These are phyloP conservation scores for Drosophila orosa DNA, from an alignment of 1,140 invertebrate genomes.

Conservation along the genomic window DNA sequence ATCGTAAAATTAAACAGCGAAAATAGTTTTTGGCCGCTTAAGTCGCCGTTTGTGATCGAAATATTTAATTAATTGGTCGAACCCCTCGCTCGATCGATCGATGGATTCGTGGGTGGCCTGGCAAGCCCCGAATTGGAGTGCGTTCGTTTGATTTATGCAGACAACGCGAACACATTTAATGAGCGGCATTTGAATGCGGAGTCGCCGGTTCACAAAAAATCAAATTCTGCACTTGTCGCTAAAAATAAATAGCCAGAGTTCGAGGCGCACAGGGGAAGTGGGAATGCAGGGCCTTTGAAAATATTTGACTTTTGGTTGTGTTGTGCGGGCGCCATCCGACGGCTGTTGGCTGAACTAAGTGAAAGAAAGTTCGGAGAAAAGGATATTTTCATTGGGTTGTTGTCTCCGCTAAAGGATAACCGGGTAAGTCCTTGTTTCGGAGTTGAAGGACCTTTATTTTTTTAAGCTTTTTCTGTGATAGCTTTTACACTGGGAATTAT, in stretches of 20 bases:
- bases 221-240: conserved; percentile 57
- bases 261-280: too few relatives aligned
- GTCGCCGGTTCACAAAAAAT: conserved; percentile 18
- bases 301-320: neutral
- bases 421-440: neutral
- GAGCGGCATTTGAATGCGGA: conserved; percentile 71
- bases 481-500: neutral
- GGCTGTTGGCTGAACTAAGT: conserved; percentile 4
- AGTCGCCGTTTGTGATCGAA: conserved; percentile 62
- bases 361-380: conserved; percentile 17
- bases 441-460: neutral
- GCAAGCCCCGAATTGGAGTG: conserved; percentile 32
- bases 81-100: conserved; percentile 31
- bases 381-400: conserved; percentile 16
- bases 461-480: neutral
- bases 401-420: conserved; percentile 29
- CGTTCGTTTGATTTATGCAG: conserved; percentile 74
- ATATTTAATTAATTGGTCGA: conserved; percentile 75
- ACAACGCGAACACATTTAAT: conserved; percentile 63
- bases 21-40: conserved; percentile 74
- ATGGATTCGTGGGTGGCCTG: conserved; percentile 67
- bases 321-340: conserved; percentile 17
- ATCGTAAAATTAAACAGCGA: conserved; percentile 73
- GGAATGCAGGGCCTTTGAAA: conserved; percentile 1
- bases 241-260: conserved; percentile 48